phyloP scores from a whole-genome alignment of 2,797 vertebrate genomes.

The Chlorospingus flavigularis region DNA sequence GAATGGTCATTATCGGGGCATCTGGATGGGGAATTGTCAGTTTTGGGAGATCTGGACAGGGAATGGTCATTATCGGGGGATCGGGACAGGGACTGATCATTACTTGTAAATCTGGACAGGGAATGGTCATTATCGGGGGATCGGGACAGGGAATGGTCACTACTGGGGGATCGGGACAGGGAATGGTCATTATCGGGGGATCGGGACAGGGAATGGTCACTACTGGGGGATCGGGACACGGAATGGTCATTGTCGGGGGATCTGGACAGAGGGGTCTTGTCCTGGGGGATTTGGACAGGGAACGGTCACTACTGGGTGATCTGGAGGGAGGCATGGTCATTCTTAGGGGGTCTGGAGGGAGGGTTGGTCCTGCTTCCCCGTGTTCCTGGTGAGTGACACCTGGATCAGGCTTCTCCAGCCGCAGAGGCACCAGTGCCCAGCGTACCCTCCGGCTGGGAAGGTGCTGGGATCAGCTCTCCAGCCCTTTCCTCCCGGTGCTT shows the following conservation, averaged over 20 bases:
- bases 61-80: rapidly evolving
- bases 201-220: too few relatives aligned
- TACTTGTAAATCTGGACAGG: rapidly evolving
- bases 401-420: background rate
- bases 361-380: background rate
- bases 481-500: background rate
- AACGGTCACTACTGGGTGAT: background rate
- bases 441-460: background rate
- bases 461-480: background rate
- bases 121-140: background rate
- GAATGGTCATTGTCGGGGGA: rapidly evolving
- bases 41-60: background rate
- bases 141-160: too few relatives aligned
- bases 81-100: background rate
- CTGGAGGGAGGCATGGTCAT: background rate
- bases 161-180: rapidly evolving
- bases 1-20: rapidly evolving
- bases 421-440: rapidly evolving
- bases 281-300: too few relatives aligned
- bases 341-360: background rate
- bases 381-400: background rate
- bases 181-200: too few relatives aligned
- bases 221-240: background rate
- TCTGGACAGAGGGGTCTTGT: too few relatives aligned
- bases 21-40: background rate